Conservation (phyloP, 2,113 vertebrate genomes). For the Coregonus clupeaformis region DNA sequence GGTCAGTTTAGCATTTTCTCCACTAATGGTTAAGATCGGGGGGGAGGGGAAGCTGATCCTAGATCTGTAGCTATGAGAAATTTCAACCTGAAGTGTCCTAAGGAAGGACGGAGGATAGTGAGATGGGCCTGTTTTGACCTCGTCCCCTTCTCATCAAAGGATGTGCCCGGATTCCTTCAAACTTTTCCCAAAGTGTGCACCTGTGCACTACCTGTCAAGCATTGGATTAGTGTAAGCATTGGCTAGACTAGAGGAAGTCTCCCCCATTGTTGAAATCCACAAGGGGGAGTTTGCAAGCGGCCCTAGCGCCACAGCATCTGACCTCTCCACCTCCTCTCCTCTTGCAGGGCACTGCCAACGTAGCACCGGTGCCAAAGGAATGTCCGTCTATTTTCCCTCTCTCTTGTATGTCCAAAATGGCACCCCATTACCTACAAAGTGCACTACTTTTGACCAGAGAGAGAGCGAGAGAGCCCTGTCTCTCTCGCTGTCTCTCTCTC, state of each 20-base stretch:
- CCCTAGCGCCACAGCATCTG: too few species aligned
- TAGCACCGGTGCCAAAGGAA: slow-evolving; percentile 63
- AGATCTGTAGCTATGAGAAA: not conserved
- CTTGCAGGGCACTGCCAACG: slow-evolving; percentile 55
- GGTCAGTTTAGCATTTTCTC: not conserved
- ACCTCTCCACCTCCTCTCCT: not conserved
- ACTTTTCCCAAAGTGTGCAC: too few species aligned
- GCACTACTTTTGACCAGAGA: not conserved
- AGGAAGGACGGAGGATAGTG: too few species aligned
- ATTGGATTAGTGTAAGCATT: too few species aligned
- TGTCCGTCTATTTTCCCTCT: slow-evolving; percentile 34
- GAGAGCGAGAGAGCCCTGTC: too few species aligned
- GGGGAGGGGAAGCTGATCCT: not conserved
- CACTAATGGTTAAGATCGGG: too few species aligned
- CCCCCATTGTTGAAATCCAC: too few species aligned
- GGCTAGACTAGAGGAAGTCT: too few species aligned
- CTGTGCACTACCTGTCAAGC: too few species aligned
- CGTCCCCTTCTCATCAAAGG: slow-evolving; percentile 5
- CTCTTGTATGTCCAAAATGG: not conserved
- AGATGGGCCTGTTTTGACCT: slow-evolving; percentile 11
- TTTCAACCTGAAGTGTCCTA: too few species aligned
- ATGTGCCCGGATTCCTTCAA: too few species aligned
- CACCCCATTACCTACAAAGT: not conserved
- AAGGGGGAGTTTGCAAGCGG: too few species aligned
- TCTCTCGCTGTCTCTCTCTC: not conserved